Conservation (phyloP, 2,113 vertebrate genomes). For the Colossoma macropomum region DNA sequence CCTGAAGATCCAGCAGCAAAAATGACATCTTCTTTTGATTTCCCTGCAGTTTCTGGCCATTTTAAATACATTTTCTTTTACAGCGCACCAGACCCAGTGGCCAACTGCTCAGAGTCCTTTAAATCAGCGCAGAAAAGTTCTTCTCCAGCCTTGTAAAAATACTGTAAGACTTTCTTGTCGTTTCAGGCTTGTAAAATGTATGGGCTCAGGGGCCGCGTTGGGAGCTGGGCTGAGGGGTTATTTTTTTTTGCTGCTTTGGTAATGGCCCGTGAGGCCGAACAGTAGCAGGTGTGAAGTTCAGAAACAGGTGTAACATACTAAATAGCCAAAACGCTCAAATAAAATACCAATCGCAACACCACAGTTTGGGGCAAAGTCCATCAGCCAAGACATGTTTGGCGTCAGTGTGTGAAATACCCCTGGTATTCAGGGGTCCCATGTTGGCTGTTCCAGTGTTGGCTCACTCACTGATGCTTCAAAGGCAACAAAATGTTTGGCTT, state of each 20-base stretch:
- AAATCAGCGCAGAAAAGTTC: slow-evolving; percentile 19
- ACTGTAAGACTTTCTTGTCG: background rate
- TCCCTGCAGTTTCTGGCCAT: background rate
- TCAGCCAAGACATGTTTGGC: too few relatives aligned
- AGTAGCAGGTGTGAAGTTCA: slow-evolving; percentile 8
- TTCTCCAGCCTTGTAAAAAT: slow-evolving; percentile 13
- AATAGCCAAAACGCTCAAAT: background rate
- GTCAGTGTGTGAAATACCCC: too few relatives aligned
- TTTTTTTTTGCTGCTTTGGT: background rate
- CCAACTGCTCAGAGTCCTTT: background rate
- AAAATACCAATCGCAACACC: background rate
- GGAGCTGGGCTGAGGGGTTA: background rate
- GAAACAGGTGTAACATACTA: background rate
- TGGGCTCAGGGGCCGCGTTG: background rate
- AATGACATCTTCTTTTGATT: background rate
- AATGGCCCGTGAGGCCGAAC: background rate
- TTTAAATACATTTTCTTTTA: background rate
- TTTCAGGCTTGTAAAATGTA: slow-evolving; percentile 23
- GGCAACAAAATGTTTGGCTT: too few relatives aligned
- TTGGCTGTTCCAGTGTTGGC: too few relatives aligned
- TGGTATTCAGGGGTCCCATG: too few relatives aligned
- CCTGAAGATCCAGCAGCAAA: slow-evolving; percentile 6
- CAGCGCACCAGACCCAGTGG: background rate
- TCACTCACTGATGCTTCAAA: too few relatives aligned
- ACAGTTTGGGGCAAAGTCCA: background rate